Evolutionary conservation across 2,888 invertebrate genomes (phyloP).

Genomic region (Hypena proboscidalis): DNA sequence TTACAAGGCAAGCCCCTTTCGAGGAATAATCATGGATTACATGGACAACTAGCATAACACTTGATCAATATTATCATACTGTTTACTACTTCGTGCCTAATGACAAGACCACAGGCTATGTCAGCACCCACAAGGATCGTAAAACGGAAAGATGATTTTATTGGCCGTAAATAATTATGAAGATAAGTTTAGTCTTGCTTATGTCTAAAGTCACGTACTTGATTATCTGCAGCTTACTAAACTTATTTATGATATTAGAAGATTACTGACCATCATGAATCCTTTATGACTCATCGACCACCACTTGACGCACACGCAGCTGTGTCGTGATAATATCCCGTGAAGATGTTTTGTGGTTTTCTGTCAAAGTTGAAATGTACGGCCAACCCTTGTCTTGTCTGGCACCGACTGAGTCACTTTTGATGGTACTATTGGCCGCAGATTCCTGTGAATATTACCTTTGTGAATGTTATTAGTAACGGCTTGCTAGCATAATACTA

Average conservation of each 20-base stretch:
- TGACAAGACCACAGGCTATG: no score
- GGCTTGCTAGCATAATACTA: no score
- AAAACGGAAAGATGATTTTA: no score
- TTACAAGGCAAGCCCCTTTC: no score
- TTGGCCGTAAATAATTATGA: not conserved
- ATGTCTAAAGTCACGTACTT: slow-evolving; percentile 1
- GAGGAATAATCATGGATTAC: no score
- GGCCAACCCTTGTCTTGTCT: not conserved
- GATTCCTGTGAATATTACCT: no score
- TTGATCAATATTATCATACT: no score
- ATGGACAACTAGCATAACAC: no score
- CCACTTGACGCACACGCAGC: not conserved
- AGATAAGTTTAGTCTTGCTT: not conserved
- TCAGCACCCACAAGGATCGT: no score
- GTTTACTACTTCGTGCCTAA: no score
- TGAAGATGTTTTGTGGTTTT: not conserved
- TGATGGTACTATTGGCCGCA: no score
- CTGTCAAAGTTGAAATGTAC: not conserved
- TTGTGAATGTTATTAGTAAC: no score
- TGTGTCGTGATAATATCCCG: not conserved
- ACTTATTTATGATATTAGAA: not conserved
- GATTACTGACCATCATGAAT: slow-evolving; percentile 1
- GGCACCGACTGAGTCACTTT: not conserved
- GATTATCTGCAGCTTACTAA: not conserved
- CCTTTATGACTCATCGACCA: slow-evolving; percentile 3